Evolutionary conservation across 2,888 invertebrate genomes (phyloP), one percentile per base, ranked within the genome.

Genomic region (Drosophila meridiana): DNA sequence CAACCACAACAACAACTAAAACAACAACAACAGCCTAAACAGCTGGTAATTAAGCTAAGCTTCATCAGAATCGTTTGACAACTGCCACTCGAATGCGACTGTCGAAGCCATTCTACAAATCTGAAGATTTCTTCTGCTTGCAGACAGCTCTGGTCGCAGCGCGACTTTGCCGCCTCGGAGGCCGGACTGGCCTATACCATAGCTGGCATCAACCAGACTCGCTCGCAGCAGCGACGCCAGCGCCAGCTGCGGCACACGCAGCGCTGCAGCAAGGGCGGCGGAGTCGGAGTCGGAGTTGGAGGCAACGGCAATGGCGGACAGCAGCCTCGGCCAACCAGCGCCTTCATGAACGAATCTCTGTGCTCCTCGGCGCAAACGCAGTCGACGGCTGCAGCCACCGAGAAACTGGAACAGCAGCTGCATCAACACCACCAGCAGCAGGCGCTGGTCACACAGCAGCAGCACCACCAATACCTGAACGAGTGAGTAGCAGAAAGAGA

Each of bases 141-240:
- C 70, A 91, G 87, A 7, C 84, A 79, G 36, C 82, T 89, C n/a
- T 92, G 92, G 93, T 89, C 93, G 14, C 92, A 92, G 72, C 92
- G 89, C 70, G 91, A 92, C 68, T 92, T 92, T 76, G 91, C 91
- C 62, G 84, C 91, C 80, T 91, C 92, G 30, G 92, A 93, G 76
- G 91, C 92, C 71, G 93, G 93, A 80, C 91, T 93, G 53, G 91
- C 93, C 9, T 93, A 93, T 73, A 91, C 93, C 52, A 91, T 93
- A 69, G 91, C 93, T 20, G 92, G 92, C 66, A 91, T 91, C 47
- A 87, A 84, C 72, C 87, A 87, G 45, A 53, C 75, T 1, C 85
- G 87, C 36, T 81, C 83, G 38, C 82, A 89, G 60, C 83, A 90
- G 69, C 74, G 85, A 38, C 87, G 89, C 60, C 84, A 90, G 75